phyloP scores from a whole-genome alignment of 1,140 invertebrate species.

The Daktulosphaira vitifoliae region DNA sequence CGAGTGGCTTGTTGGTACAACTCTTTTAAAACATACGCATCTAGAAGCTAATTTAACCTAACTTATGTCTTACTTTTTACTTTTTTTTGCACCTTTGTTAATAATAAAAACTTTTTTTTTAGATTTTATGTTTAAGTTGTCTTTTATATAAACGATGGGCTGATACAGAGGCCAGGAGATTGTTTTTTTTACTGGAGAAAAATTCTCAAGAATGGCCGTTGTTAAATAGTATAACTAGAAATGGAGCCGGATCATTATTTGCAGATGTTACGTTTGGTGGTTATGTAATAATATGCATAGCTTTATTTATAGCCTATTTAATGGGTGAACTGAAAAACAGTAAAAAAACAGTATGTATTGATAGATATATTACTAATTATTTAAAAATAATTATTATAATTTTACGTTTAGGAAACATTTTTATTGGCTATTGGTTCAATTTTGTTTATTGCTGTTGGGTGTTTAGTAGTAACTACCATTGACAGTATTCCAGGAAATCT shows the following conservation, averaged over 20 bases:
- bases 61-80: no score
- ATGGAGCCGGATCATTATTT: constrained; percentile 50
- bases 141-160: constrained; percentile 59
- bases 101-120: constrained; percentile 31
- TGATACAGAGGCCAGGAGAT: constrained; percentile 57
- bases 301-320: constrained; percentile 54
- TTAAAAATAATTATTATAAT: constrained; percentile 20
- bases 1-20: no score
- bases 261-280: constrained; percentile 54
- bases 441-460: constrained; percentile 58
- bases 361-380: neutral
- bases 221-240: constrained; percentile 61
- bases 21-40: no score
- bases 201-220: constrained; percentile 64
- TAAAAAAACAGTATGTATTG: constrained; percentile 49
- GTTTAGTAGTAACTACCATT: constrained; percentile 56
- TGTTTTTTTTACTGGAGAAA: constrained; percentile 58
- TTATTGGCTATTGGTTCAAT: constrained; percentile 57
- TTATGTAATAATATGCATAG: constrained; percentile 61
- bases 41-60: no score
- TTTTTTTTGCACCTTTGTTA: no score
- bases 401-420: constrained; percentile 53
- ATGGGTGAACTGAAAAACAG: constrained; percentile 53
- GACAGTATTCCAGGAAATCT: constrained; percentile 58
- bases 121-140: constrained; percentile 59